Conservation (phyloP, 2,797 vertebrate genomes). For the Triplophysa yarkandensis region DNA sequence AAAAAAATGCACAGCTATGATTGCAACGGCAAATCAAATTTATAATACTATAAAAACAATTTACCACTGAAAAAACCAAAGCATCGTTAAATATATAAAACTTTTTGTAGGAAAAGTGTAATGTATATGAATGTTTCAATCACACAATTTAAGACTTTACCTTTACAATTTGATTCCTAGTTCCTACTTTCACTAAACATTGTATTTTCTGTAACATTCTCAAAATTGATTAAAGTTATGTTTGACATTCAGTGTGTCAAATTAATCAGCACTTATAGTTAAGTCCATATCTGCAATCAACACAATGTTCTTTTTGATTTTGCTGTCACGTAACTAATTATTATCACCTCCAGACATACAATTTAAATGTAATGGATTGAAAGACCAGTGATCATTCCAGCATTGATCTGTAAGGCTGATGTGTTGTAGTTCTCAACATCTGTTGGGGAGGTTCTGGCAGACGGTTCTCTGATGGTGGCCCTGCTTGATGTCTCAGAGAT, state of each 20-base stretch:
- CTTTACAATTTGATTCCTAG: no score
- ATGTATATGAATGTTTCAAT: no score
- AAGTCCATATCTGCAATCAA: slow-evolving; percentile 1
- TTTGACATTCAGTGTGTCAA: background rate
- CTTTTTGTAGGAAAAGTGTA: no score
- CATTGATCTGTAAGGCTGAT: slow-evolving; percentile 35
- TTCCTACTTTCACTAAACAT: no score
- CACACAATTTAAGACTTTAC: no score
- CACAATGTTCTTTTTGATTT: background rate
- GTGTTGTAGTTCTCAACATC: slow-evolving; percentile 47
- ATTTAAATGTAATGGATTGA: slow-evolving; percentile 15
- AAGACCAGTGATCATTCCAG: slow-evolving; percentile 23
- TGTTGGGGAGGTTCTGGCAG: slow-evolving; percentile 53
- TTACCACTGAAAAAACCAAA: no score
- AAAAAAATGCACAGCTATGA: no score
- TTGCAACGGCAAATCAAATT: no score
- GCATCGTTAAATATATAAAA: no score
- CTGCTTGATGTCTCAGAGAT: slow-evolving; percentile 61
- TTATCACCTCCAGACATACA: slow-evolving; percentile 17
- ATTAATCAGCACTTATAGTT: background rate
- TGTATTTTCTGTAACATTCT: no score
- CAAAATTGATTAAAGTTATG: background rate
- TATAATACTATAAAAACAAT: no score
- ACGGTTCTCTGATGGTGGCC: slow-evolving; percentile 51
- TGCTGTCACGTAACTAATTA: slow-evolving; percentile 1